These are phyloP conservation scores for Radopholus similis DNA, from an alignment of 1,140 invertebrate species.

Conservation along the genomic window DNA sequence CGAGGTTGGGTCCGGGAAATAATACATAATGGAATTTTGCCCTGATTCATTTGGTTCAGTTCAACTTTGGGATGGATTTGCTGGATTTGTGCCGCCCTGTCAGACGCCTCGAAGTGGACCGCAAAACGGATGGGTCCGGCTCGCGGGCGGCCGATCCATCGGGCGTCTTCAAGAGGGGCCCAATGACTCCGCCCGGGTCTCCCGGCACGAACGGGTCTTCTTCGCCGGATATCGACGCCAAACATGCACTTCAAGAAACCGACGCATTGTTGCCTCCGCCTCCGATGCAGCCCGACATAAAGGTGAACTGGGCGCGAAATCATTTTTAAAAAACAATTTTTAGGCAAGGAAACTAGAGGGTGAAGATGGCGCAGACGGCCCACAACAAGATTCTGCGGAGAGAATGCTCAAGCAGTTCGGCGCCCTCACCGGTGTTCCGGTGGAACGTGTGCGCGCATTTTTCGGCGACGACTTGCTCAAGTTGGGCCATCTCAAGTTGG, in stretches of 20 bases:
- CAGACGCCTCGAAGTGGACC: no score
- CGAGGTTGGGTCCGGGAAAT: conserved; percentile 10
- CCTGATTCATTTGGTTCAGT: no score
- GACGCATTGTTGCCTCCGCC: not conserved
- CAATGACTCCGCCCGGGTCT: conserved; percentile 28
- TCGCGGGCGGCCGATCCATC: not conserved
- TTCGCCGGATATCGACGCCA: not conserved
- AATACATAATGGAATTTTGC: no score
- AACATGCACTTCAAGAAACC: no score
- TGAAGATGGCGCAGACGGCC: no score
- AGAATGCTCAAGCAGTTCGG: conserved; percentile 15
- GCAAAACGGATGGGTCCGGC: no score
- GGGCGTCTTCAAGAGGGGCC: not conserved
- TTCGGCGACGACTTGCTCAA: conserved; percentile 35
- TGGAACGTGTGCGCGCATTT: conserved; percentile 14
- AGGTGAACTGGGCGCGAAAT: not conserved
- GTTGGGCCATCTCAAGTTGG: conserved; percentile 9
- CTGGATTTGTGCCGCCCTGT: no score
- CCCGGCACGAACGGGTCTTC: conserved; percentile 12
- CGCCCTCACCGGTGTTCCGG: conserved; percentile 11
- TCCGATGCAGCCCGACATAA: not conserved
- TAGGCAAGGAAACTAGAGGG: no score
- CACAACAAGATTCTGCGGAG: no score
- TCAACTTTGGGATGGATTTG: no score
- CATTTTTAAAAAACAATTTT: no score